Base-by-base conservation (phyloP, 2,797 vertebrate species). In the Echiichthys vipera region DNA sequence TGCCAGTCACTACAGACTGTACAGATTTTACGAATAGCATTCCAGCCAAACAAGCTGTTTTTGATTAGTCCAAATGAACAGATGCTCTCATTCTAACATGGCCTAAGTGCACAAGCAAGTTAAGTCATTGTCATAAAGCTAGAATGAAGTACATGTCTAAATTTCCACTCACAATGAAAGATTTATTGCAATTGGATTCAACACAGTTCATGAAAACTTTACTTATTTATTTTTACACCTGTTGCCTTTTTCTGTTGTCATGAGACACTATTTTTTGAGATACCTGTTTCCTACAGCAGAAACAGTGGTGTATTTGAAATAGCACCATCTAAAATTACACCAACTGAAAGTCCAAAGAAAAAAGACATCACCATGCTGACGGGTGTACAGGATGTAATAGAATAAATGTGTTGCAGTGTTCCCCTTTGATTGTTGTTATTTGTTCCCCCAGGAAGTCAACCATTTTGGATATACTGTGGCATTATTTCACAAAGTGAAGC, bases 11-110 rank as follows among this genome's bases (percentile, higher is more conserved):
- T 12, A 22, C 62, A 36, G 32, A 22, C 29, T 50, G 49, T 77
- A 70, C 58, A 63, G 22, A 58, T 70, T 85, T 71, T 27, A 63
- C 58, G 75, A 68, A 61, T 65, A 53, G 58, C 65, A 68, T 71
- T 69, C 30, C 25, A 80, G 58, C 71, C 55, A 81, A 74, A 81
- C 67, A 82, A 77, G 64, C 73, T 78, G 81, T 80, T 84, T 79
- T 73, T 58, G 73, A 62, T 86, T 77, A 77, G 62, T 59, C 65
- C 69, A 76, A 68, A 79, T 5, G 39, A 84, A 65, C 61, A 81
- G 65, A 71, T 73, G 75, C 62, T 72, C 34, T 64, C 39, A 49
- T 37, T 73, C 61, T 75, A 57, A 15, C 57, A 49, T 11, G 37
- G 42, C 32, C 65, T 20, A 18, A 24, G 17, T 1, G 0, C 18